phyloP scores from a whole-genome alignment of 2,113 vertebrate species.

The Laticauda laticaudata region DNA sequence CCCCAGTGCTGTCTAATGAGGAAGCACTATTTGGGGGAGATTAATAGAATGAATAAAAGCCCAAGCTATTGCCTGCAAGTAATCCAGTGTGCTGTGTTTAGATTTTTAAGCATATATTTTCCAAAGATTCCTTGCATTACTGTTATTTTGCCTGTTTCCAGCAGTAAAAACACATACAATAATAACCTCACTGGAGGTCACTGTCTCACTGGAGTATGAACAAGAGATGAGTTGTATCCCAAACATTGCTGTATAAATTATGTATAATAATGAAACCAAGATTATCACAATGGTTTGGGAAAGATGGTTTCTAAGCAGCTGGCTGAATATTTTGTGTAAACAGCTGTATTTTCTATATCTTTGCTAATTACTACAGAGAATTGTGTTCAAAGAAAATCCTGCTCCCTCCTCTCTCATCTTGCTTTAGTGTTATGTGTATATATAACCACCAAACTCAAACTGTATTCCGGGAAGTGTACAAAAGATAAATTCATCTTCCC shows the following conservation, averaged over 20 bases:
- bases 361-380: conserved; percentile 14
- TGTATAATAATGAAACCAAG: conserved; percentile 19
- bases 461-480: background rate
- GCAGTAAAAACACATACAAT: background rate
- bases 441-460: background rate
- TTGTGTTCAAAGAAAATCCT: conserved; percentile 18
- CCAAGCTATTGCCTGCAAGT: background rate
- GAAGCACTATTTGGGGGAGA: background rate
- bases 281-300: background rate
- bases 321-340: conserved; percentile 1
- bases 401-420: background rate
- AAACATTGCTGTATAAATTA: conserved; percentile 17
- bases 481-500: background rate
- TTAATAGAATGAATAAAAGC: background rate
- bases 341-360: conserved; percentile 22
- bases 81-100: background rate
- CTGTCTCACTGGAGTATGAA: background rate
- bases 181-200: background rate
- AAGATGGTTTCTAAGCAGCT: conserved; percentile 9
- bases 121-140: background rate
- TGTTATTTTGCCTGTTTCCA: background rate
- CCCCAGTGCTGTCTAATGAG: background rate
- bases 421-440: background rate
- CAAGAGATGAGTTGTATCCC: background rate
- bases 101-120: background rate